phyloP scores from a whole-genome alignment of 23 tunicate species.

The Oikopleura albicans region DNA sequence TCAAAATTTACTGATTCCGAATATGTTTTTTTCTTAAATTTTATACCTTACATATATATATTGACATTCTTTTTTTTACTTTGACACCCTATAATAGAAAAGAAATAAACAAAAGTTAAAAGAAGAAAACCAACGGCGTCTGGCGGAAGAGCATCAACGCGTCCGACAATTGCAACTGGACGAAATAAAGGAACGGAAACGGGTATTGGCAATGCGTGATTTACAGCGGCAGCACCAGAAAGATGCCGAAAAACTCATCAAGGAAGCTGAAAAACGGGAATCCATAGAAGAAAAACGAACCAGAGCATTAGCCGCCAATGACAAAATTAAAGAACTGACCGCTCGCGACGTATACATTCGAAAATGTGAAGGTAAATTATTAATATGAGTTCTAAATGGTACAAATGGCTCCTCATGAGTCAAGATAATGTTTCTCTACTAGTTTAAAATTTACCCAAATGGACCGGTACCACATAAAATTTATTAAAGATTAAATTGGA shows the following conservation, averaged over 20 bases:
- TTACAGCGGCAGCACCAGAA: background rate
- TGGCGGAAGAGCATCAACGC: background rate
- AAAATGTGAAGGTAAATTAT: too few species aligned
- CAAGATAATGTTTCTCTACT: too few species aligned
- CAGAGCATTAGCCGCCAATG: background rate
- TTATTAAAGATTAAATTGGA: too few species aligned
- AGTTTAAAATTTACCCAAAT: too few species aligned
- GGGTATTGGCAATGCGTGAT: background rate
- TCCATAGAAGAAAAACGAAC: background rate
- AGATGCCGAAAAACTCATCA: background rate
- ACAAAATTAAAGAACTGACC: background rate
- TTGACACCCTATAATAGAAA: too few species aligned
- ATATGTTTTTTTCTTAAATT: too few species aligned
- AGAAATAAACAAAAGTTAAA: background rate
- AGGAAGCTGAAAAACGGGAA: background rate
- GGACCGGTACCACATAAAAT: too few species aligned
- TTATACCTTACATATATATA: too few species aligned
- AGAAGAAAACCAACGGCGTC: background rate
- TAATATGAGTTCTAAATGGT: too few species aligned
- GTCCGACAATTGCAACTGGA: background rate
- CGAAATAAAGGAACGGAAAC: background rate
- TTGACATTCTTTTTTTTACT: too few species aligned
- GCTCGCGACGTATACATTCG: background rate
- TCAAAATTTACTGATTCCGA: too few species aligned
- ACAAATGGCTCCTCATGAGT: too few species aligned